Conservation (phyloP, 2,888 invertebrate species). For the Disparrhopalites patrizii region DNA sequence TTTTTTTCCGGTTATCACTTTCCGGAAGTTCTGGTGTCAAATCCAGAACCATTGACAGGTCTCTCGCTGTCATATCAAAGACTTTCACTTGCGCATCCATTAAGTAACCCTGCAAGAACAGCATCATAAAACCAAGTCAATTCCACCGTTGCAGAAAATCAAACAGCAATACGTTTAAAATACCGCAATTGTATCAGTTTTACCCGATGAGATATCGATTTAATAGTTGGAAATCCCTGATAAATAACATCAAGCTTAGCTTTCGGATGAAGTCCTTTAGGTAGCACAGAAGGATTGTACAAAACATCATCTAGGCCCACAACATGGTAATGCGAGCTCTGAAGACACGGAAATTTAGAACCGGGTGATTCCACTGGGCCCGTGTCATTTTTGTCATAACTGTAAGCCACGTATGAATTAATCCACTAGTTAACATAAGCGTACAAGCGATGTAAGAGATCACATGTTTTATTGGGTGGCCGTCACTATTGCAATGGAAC, state of each 20-base stretch:
- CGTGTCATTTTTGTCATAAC: constrained; percentile 35
- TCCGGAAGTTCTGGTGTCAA: constrained; percentile 50
- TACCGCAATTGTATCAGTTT: constrained; percentile 29
- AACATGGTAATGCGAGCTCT: constrained; percentile 55
- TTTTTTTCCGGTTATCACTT: constrained; percentile 51
- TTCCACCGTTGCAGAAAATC: background rate
- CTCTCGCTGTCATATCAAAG: constrained; percentile 77
- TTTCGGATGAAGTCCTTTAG: constrained; percentile 68
- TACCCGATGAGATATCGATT: constrained; percentile 74
- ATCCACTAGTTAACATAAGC: too few relatives aligned
- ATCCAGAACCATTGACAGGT: constrained; percentile 75
- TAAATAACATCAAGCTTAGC: constrained; percentile 67
- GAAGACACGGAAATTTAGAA: constrained; percentile 59
- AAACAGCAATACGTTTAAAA: background rate
- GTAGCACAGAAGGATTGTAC: constrained; percentile 59
- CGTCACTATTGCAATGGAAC: too few relatives aligned
- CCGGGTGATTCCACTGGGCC: constrained; percentile 44
- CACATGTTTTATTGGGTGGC: too few relatives aligned
- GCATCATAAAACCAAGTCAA: background rate
- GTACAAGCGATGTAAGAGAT: too few relatives aligned
- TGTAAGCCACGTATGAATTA: constrained; percentile 27
- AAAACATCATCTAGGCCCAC: constrained; percentile 60
- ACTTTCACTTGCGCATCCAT: constrained; percentile 73
- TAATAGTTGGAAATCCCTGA: constrained; percentile 90
- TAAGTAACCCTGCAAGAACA: constrained; percentile 58